Percentiles rank a stretch among this genome's conserved stretches.
Conservation (phyloP, 2,888 invertebrate genomes). For the Tenthredo amoena region DNA sequence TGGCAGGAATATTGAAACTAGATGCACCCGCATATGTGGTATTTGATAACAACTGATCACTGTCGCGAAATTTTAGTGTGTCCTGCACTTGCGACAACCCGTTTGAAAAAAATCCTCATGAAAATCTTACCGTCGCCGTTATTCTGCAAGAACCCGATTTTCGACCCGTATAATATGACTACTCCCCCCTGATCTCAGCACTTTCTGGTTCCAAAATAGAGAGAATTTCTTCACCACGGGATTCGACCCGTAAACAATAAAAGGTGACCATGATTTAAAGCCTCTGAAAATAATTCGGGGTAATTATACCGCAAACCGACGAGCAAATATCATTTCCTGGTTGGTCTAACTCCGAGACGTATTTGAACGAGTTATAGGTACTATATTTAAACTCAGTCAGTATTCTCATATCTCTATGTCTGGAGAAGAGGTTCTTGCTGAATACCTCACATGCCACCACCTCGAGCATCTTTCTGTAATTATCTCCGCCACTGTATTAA, state of each 20-base stretch:
- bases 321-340: conserved; percentile 32
- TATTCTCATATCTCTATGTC: background rate
- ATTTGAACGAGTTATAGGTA: conserved; percentile 4
- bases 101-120: too few species aligned
- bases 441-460: background rate
- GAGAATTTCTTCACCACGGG: background rate
- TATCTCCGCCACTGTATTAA: background rate
- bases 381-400: conserved; percentile 43
- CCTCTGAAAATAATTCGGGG: background rate
- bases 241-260: background rate
- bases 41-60: background rate
- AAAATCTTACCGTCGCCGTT: too few species aligned
- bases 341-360: background rate
- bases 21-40: background rate
- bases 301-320: background rate
- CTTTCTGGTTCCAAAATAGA: background rate
- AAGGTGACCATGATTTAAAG: background rate
- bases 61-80: background rate
- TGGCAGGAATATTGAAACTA: conserved; percentile 7
- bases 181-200: too few species aligned
- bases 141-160: too few species aligned
- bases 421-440: background rate
- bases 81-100: background rate
- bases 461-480: background rate
- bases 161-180: too few species aligned